These are phyloP conservation scores for Diarsia rubi DNA, from an alignment of 2,888 invertebrate genomes.

Conservation along the genomic window DNA sequence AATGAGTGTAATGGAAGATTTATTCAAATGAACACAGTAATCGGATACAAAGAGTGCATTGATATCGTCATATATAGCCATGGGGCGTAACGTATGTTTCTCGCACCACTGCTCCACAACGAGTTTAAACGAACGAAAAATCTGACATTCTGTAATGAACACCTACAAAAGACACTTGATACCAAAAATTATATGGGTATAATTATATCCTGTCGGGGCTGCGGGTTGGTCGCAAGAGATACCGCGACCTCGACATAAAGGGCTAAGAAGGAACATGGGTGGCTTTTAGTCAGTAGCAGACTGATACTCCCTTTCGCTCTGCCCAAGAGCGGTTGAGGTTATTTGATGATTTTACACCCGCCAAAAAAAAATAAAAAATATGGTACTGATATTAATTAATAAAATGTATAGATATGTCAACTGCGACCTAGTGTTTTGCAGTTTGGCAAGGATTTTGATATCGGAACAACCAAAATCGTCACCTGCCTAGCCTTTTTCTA, in stretches of 20 bases:
- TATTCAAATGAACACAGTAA: constrained; percentile 66
- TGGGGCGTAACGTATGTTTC: constrained; percentile 80
- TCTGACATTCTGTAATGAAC: constrained; percentile 80
- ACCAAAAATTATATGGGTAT: constrained; percentile 41
- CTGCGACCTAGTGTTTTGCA: background rate
- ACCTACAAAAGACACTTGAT: constrained; percentile 66
- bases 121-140: constrained; percentile 83
- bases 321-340: no score
- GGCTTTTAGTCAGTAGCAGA: no score
- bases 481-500: no score
- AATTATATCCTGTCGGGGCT: no score
- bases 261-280: no score
- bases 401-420: background rate
- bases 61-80: constrained; percentile 72
- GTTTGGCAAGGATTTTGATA: background rate
- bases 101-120: constrained; percentile 74
- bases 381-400: constrained; percentile 33
- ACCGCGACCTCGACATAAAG: no score
- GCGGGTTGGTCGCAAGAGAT: no score
- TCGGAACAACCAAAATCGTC: background rate
- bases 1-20: constrained; percentile 65
- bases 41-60: constrained; percentile 63
- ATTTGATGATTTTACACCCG: no score
- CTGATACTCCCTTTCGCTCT: no score
- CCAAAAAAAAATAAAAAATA: no score